phyloP scores from a whole-genome alignment of 2,113 vertebrate genomes.

The Asarcornis scutulata region DNA sequence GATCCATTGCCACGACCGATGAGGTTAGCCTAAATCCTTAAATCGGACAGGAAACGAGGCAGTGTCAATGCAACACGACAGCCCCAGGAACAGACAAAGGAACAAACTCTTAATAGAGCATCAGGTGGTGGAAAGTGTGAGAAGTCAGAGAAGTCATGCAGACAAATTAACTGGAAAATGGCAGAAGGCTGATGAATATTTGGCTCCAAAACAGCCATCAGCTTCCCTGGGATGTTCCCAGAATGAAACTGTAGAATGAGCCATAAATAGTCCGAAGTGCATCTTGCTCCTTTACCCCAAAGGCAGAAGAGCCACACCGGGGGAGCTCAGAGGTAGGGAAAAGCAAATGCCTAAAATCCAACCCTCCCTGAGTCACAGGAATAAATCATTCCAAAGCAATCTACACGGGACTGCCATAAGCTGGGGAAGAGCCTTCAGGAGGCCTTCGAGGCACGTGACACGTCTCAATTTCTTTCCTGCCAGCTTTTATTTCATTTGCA shows the following conservation, averaged over 20 bases:
- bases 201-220: background rate
- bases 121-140: slow-evolving; percentile 23
- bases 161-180: slow-evolving; percentile 44
- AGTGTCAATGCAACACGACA: background rate
- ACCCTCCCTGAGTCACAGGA: background rate
- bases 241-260: slow-evolving; percentile 17
- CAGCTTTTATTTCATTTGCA: slow-evolving; percentile 38
- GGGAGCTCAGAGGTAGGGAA: background rate
- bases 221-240: slow-evolving; percentile 6
- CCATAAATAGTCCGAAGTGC: slow-evolving; percentile 3
- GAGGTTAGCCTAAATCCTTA: background rate
- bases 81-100: background rate
- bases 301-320: background rate
- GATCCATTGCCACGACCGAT: rapidly evolving
- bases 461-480: background rate
- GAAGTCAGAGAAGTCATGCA: background rate
- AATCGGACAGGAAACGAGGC: background rate
- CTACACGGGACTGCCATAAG: background rate
- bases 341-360: background rate
- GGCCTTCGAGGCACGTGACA: background rate
- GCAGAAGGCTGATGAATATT: slow-evolving; percentile 47
- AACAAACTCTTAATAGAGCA: slow-evolving; percentile 16
- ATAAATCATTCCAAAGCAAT: background rate
- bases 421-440: background rate
- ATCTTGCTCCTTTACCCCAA: slow-evolving; percentile 33